phyloP scores from a whole-genome alignment of 2,888 invertebrate genomes.

The Autographa gamma region DNA sequence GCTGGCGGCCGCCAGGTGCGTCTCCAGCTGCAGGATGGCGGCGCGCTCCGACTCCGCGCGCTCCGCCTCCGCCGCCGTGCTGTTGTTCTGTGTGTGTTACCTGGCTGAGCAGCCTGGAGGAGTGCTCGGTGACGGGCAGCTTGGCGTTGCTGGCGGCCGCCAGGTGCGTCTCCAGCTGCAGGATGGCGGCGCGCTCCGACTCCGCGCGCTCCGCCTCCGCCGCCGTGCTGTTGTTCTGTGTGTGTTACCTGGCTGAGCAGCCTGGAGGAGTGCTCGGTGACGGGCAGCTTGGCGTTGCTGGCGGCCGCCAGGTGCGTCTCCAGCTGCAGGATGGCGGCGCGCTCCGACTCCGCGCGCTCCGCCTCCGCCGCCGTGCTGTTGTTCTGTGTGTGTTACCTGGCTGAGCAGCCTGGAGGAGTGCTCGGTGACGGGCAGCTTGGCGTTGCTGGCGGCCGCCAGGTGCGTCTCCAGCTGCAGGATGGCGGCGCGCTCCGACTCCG shows the following conservation, averaged over 20 bases:
- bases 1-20: constrained; percentile 96
- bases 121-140: constrained; percentile 96
- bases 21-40: constrained; percentile 92
- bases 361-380: constrained; percentile 66
- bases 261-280: constrained; percentile 96
- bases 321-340: constrained; percentile 90
- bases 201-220: constrained; percentile 75
- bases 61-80: too few relatives aligned
- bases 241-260: constrained; percentile 92
- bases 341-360: constrained; percentile 78
- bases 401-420: constrained; percentile 95
- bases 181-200: constrained; percentile 79
- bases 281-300: constrained; percentile 95
- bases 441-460: constrained; percentile 96
- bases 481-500: constrained; percentile 80
- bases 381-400: constrained; percentile 85
- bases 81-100: constrained; percentile 69
- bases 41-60: constrained; percentile 83
- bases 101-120: constrained; percentile 95
- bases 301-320: constrained; percentile 97
- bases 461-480: constrained; percentile 95
- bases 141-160: constrained; percentile 96
- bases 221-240: constrained; percentile 63
- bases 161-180: constrained; percentile 96
- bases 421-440: constrained; percentile 96